Evolutionary conservation across 2,888 invertebrate genomes (phyloP).

Genomic region (Meteorus colon): DNA sequence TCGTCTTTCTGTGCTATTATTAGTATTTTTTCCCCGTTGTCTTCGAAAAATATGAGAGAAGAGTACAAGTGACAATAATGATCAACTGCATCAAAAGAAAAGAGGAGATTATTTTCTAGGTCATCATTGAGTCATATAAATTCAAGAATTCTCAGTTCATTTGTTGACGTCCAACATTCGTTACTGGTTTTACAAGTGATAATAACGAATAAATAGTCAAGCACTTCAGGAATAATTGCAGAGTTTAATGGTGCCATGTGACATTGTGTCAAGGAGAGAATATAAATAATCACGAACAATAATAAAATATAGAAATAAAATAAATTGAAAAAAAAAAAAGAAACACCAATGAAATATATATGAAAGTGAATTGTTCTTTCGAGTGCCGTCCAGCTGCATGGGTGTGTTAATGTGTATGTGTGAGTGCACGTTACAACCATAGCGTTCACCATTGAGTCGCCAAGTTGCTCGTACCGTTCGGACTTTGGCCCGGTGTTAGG

Average conservation of each 20-base stretch:
- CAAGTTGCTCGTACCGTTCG: slow-evolving; percentile 70
- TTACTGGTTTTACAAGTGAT: slow-evolving; percentile 1
- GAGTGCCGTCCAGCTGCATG: slow-evolving; percentile 2
- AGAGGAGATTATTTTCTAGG: neutral
- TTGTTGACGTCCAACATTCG: neutral
- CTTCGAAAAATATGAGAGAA: neutral
- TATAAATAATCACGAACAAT: neutral
- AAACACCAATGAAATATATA: neutral
- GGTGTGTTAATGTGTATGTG: slow-evolving; percentile 31
- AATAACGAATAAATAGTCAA: neutral
- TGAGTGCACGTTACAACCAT: slow-evolving; percentile 26
- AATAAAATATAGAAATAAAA: slow-evolving; percentile 15
- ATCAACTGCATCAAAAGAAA: neutral
- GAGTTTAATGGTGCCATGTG: slow-evolving; percentile 16
- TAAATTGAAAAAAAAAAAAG: neutral
- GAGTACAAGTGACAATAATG: neutral
- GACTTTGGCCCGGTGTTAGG: slow-evolving; percentile 65
- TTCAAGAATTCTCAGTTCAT: neutral
- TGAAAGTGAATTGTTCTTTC: no score
- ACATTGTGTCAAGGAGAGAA: slow-evolving; percentile 9
- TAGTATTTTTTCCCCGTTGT: neutral
- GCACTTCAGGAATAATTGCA: neutral
- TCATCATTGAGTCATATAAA: neutral
- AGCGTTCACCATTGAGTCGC: slow-evolving; percentile 70
- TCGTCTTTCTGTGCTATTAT: neutral